phyloP scores from a whole-genome alignment of 2,113 vertebrate species.

The Casuarius casuarius region DNA sequence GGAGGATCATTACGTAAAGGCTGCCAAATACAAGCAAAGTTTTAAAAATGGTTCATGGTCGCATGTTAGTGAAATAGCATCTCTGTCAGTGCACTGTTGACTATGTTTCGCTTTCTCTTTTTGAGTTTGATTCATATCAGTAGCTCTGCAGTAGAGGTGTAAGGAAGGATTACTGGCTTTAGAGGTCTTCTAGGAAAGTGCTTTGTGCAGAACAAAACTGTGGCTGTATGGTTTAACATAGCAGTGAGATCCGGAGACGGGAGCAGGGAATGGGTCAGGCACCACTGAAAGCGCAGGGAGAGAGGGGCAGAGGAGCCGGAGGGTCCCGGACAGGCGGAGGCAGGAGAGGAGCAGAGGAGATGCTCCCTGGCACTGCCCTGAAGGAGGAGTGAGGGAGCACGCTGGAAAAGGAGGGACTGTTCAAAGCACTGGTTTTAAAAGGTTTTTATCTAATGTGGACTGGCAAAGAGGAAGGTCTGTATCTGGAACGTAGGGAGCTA shows the following conservation, averaged over 20 bases:
- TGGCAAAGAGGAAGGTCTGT: neutral
- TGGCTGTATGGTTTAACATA: neutral
- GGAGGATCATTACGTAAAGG: neutral
- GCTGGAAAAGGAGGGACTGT: neutral
- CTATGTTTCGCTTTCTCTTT: neutral
- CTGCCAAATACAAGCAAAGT: neutral
- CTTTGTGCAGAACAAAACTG: neutral
- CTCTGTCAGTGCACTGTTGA: neutral
- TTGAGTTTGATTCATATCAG: neutral
- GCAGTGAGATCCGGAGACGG: neutral
- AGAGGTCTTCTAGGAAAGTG: neutral
- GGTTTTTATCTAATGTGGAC: neutral
- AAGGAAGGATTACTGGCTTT: neutral
- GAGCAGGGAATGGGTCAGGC: neutral
- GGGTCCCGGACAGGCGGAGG: neutral
- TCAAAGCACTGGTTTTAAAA: neutral
- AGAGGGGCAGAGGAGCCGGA: neutral
- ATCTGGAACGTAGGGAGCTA: neutral
- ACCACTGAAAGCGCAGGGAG: no score
- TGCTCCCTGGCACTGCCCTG: neutral
- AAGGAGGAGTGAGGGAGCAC: neutral
- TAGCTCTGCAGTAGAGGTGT: neutral
- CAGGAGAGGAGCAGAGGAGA: rapidly evolving
- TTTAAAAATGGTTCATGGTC: neutral
- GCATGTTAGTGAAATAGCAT: neutral